Percentiles rank a stretch among this genome's conserved stretches.
phyloP scores from a whole-genome alignment of 2,113 vertebrate genomes.

The Petrocephalus zakoni region DNA sequence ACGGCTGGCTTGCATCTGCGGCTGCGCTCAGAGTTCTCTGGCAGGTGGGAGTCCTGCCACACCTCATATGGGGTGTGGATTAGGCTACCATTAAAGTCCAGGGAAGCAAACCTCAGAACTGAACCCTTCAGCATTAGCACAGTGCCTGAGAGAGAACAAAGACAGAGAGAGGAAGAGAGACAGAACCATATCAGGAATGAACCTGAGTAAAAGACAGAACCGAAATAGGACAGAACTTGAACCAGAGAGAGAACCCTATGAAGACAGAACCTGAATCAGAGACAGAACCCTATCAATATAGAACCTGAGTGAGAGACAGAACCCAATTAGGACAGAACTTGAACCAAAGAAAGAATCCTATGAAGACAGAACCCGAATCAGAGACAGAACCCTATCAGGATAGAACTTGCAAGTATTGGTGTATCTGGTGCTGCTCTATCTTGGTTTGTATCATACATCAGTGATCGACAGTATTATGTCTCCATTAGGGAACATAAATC shows the following conservation, averaged over 20 bases:
- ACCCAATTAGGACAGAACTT: neutral
- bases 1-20: conserved; percentile 80
- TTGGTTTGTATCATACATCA: no score
- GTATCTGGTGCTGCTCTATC: no score
- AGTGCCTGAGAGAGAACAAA: conserved; percentile 61
- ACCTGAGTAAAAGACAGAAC: neutral
- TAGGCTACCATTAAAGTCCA: conserved; percentile 77
- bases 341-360: neutral
- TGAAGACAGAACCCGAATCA: neutral
- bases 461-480: no score
- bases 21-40: conserved; percentile 75
- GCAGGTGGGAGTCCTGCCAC: conserved; percentile 79
- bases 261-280: neutral
- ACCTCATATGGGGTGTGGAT: conserved; percentile 82
- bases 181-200: conserved; percentile 20
- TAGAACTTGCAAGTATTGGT: no score
- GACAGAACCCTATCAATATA: conserved; percentile 23
- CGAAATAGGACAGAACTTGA: neutral
- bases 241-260: neutral
- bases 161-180: conserved; percentile 21
- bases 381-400: conserved; percentile 24
- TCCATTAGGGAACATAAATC: no score
- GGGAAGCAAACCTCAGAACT: conserved; percentile 76
- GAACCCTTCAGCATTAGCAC: conserved; percentile 86
- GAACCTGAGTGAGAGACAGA: neutral